These are phyloP conservation scores for Sitophilus oryzae DNA, from an alignment of 1,140 invertebrate species.

Conservation along the genomic window DNA sequence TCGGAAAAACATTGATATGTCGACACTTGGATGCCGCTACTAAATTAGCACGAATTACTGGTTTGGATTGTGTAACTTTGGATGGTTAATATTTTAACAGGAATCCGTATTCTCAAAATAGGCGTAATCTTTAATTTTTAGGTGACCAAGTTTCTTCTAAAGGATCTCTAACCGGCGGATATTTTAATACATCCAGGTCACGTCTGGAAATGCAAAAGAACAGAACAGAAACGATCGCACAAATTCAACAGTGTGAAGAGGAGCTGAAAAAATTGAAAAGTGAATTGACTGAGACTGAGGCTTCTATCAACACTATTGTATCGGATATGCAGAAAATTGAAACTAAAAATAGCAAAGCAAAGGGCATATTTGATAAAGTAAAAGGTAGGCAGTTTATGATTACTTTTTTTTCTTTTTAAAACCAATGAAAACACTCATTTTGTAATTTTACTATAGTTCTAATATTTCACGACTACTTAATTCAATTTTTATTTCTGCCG, in stretches of 20 bases:
- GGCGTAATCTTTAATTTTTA: too few species aligned
- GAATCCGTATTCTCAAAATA: too few species aligned
- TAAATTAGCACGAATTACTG: conserved; percentile 85
- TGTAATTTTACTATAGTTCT: too few species aligned
- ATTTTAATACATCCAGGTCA: conserved; percentile 92
- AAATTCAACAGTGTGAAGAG: conserved; percentile 73
- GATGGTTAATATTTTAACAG: too few species aligned
- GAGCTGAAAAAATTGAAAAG: conserved; percentile 73
- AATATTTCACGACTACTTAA: too few species aligned
- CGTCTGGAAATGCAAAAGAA: conserved; percentile 94
- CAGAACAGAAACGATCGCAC: conserved; percentile 74
- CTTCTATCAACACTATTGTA: conserved; percentile 84
- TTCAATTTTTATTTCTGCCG: too few species aligned
- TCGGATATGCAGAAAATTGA: conserved; percentile 96
- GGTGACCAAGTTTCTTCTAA: conserved; percentile 64
- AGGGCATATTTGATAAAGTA: conserved; percentile 93
- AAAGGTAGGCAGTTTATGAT: too few species aligned
- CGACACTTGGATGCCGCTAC: conserved; percentile 94
- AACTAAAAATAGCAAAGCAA: conserved; percentile 94
- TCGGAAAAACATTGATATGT: conserved; percentile 96
- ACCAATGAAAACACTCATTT: too few species aligned
- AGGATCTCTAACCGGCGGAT: conserved; percentile 85
- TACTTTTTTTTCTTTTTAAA: too few species aligned
- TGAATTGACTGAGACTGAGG: conserved; percentile 80
- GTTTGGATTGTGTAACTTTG: conserved; percentile 94